Evolutionary conservation across 2,113 vertebrate genomes (phyloP).

Genomic region (Crypturellus undulatus): DNA sequence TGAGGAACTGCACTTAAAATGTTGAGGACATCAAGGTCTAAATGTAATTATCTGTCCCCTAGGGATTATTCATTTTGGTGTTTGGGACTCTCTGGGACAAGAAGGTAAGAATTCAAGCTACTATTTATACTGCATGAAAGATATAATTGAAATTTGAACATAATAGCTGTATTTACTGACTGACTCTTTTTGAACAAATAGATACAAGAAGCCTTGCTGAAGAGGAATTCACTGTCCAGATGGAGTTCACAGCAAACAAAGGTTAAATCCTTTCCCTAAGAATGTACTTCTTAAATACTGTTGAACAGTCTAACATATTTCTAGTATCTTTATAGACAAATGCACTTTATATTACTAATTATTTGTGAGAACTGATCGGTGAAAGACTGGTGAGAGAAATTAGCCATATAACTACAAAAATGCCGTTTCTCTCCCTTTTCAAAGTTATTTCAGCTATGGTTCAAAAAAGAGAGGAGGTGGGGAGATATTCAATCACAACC

Average conservation of each 20-base stretch:
- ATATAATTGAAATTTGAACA: neutral
- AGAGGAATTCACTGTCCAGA: slow-evolving; percentile 75
- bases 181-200: slow-evolving; percentile 48
- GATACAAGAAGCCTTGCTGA: slow-evolving; percentile 81
- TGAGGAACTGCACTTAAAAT: neutral
- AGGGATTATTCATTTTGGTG: slow-evolving; percentile 84
- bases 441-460: neutral
- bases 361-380: neutral
- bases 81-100: slow-evolving; percentile 83
- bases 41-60: slow-evolving; percentile 39
- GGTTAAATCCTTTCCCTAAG: slow-evolving; percentile 58
- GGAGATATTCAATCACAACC: neutral
- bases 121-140: neutral
- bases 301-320: neutral
- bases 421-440: neutral
- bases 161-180: neutral
- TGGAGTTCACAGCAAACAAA: slow-evolving; percentile 83
- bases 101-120: slow-evolving; percentile 74
- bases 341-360: neutral
- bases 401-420: neutral
- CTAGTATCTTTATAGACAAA: neutral
- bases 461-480: neutral
- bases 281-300: neutral
- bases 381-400: neutral
- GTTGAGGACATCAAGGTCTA: neutral